Evolutionary conservation across 2,797 vertebrate genomes (phyloP).

Genomic region (Acanthurus tractus): DNA sequence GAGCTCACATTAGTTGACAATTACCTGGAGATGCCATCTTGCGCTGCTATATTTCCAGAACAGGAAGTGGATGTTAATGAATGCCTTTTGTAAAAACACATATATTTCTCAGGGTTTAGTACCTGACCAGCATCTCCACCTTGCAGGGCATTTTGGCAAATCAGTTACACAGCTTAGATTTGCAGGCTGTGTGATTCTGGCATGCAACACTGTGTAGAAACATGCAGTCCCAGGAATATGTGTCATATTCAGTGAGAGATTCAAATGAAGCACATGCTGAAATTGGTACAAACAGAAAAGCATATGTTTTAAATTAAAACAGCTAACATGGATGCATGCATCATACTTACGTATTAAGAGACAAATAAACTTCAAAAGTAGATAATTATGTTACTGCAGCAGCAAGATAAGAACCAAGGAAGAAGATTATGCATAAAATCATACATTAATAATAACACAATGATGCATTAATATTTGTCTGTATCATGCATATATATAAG

Average conservation of each 20-base stretch:
- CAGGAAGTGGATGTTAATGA: conserved; percentile 86
- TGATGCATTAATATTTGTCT: conserved; percentile 1
- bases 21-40: conserved; percentile 71
- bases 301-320: background rate
- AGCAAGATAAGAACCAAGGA: conserved; percentile 19
- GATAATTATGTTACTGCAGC: conserved; percentile 4
- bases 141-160: conserved; percentile 62
- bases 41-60: conserved; percentile 62
- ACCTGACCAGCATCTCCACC: conserved; percentile 43
- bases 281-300: background rate
- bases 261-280: no score
- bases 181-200: conserved; percentile 10
- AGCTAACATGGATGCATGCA: conserved; percentile 16
- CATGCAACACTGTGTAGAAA: conserved; percentile 1
- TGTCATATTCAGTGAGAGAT: no score
- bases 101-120: conserved; percentile 60
- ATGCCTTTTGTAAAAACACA: conserved; percentile 82
- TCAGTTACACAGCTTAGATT: conserved; percentile 66
- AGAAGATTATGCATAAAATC: conserved; percentile 5
- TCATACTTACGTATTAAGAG: conserved; percentile 11
- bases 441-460: background rate
- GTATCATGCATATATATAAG: background rate
- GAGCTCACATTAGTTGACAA: conserved; percentile 74
- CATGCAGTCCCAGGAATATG: conserved; percentile 7
- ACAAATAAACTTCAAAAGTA: conserved; percentile 8